Conservation (phyloP, 1,140 invertebrate species). For the Belonocnema kinseyi region DNA sequence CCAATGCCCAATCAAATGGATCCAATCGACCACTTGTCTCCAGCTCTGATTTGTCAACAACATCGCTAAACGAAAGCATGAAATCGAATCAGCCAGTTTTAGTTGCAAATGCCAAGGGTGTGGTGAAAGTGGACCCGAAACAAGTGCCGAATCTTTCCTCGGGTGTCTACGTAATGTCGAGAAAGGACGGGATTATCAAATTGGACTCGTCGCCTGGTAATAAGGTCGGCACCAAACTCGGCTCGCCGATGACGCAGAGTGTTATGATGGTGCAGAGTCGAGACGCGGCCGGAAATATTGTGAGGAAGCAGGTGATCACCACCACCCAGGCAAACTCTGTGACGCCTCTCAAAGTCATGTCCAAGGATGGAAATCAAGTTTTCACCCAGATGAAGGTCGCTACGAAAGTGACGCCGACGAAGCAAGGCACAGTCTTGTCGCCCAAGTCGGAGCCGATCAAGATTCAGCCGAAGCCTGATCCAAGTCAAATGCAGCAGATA, state of each 20-base stretch:
- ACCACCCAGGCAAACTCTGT: constrained; percentile 62
- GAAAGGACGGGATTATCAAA: constrained; percentile 83
- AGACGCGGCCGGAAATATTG: constrained; percentile 60
- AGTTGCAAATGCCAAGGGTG: constrained; percentile 82
- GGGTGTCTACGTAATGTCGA: constrained; percentile 85
- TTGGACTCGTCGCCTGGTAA: constrained; percentile 78
- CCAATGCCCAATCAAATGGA: constrained; percentile 69
- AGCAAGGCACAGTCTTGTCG: constrained; percentile 54
- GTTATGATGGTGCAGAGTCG: constrained; percentile 72
- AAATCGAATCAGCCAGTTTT: constrained; percentile 70
- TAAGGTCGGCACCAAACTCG: constrained; percentile 73
- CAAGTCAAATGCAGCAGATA: constrained; percentile 70
- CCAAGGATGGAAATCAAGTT: constrained; percentile 71
- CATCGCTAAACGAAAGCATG: constrained; percentile 46
- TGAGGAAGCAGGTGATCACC: constrained; percentile 69
- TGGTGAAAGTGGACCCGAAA: constrained; percentile 84
- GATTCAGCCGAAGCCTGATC: constrained; percentile 73
- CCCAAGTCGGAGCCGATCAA: constrained; percentile 71
- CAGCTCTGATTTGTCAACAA: constrained; percentile 61
- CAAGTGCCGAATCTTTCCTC: constrained; percentile 82
- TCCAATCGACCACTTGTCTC: constrained; percentile 62
- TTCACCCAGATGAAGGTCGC: constrained; percentile 74
- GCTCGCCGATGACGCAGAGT: constrained; percentile 53
- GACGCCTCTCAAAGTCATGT: constrained; percentile 71
- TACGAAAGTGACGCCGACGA: constrained; percentile 60